These are phyloP conservation scores for Stichopus chloronotus DNA, from an alignment of 35 echinoderm and acorn worm species.

Conservation along the genomic window DNA sequence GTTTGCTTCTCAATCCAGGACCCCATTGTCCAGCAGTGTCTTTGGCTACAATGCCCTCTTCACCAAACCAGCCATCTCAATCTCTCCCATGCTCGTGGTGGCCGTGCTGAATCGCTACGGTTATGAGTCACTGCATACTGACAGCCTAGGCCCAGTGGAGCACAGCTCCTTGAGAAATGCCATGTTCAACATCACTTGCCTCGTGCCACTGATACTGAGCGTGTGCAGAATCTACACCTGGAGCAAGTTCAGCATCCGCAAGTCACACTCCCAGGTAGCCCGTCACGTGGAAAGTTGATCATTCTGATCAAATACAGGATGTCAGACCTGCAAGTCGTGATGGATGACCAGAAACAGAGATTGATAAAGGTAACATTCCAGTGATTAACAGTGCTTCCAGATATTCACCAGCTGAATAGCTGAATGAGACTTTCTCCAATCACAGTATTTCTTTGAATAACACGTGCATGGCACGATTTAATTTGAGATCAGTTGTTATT, in stretches of 20 bases:
- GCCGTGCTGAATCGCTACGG: conserved; percentile 74
- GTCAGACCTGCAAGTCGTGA: neutral
- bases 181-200: conserved; percentile 83
- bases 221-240: conserved; percentile 77
- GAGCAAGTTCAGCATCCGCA: conserved; percentile 71
- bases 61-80: conserved; percentile 87
- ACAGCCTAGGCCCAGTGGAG: conserved; percentile 16
- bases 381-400: neutral
- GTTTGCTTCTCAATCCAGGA: conserved; percentile 58
- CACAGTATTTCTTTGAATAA: neutral
- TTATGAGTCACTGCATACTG: conserved; percentile 62
- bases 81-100: conserved; percentile 86
- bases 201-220: conserved; percentile 68
- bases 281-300: conserved; percentile 63
- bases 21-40: conserved; percentile 89
- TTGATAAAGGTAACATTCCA: neutral
- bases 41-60: conserved; percentile 99
- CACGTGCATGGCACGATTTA: too few species aligned
- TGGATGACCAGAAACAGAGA: neutral
- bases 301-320: neutral
- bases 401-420: neutral
- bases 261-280: conserved; percentile 59
- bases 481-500: too few species aligned
- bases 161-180: conserved; percentile 40
- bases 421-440: neutral